Percentiles rank a stretch among this genome's conserved stretches.
These are phyloP conservation scores for Entomyzon cyanotis DNA, from an alignment of 2,113 vertebrate species.

Conservation along the genomic window DNA sequence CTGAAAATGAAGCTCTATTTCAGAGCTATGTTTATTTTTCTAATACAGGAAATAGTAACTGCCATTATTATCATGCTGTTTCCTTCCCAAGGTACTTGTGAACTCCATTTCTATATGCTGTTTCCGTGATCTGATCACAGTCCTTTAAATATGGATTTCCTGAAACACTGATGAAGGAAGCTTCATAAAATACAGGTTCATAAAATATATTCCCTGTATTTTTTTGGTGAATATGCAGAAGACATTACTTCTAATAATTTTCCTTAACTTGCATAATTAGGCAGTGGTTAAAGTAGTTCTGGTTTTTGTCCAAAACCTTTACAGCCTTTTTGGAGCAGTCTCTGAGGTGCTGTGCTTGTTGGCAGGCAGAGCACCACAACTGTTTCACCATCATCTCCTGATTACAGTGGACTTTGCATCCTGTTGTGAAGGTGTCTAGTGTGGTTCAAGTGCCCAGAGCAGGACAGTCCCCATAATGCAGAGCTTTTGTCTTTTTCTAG, in stretches of 20 bases:
- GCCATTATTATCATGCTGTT: slow-evolving; percentile 61
- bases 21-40: slow-evolving; percentile 59
- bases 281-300: background rate
- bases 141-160: slow-evolving; percentile 52
- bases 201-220: background rate
- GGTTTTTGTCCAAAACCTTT: background rate
- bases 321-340: background rate
- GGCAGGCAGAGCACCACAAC: background rate
- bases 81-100: slow-evolving; percentile 61
- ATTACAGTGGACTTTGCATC: background rate
- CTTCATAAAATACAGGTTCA: background rate
- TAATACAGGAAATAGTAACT: slow-evolving; percentile 69
- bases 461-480: background rate
- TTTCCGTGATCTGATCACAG: slow-evolving; percentile 38
- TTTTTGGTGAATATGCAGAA: background rate
- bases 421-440: background rate
- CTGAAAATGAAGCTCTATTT: slow-evolving; percentile 24
- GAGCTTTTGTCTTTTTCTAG: background rate
- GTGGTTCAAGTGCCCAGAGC: background rate
- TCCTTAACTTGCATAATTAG: background rate
- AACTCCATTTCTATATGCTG: slow-evolving; percentile 3
- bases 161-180: slow-evolving; percentile 53
- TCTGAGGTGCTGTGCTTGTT: background rate
- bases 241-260: background rate
- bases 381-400: background rate